These are phyloP conservation scores for Tetramorium parvispinum DNA, from an alignment of 1,140 invertebrate genomes.

Conservation along the genomic window DNA sequence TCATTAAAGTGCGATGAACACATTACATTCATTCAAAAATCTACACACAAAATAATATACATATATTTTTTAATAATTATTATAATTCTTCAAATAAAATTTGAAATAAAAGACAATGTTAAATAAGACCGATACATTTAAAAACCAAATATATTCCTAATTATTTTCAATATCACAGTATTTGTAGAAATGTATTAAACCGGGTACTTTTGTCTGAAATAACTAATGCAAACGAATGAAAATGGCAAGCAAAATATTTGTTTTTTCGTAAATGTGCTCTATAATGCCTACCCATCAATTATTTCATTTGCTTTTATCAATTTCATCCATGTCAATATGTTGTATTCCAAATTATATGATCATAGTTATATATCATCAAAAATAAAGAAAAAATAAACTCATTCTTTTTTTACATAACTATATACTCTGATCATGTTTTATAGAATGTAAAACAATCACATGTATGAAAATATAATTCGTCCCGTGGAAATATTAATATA, in stretches of 20 bases:
- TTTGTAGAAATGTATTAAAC: conserved; percentile 84
- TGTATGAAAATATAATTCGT: not conserved
- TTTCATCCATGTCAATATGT: not conserved
- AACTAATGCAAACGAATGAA: conserved; percentile 78
- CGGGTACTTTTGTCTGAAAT: conserved; percentile 76
- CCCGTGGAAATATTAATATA: not conserved
- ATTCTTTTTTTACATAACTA: not conserved
- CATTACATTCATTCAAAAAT: conserved; percentile 80
- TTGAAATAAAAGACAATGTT: conserved; percentile 80
- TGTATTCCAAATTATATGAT: conserved; percentile 3
- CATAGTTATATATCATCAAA: not conserved
- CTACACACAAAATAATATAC: conserved; percentile 74
- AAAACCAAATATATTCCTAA: conserved; percentile 83
- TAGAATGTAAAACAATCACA: conserved; percentile 11
- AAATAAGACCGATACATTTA: conserved; percentile 82
- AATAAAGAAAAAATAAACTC: conserved; percentile 29
- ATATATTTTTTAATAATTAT: conserved; percentile 68
- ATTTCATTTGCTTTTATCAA: conserved; percentile 37
- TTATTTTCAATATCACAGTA: conserved; percentile 86
- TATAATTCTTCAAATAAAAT: conserved; percentile 75
- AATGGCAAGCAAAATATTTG: conserved; percentile 82
- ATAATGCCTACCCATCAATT: conserved; percentile 56
- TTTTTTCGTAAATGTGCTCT: conserved; percentile 19
- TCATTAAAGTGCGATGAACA: conserved; percentile 77
- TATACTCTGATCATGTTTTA: too few species aligned